Evolutionary conservation across 2,113 vertebrate species (phyloP).

Genomic region (Danio rerio): DNA sequence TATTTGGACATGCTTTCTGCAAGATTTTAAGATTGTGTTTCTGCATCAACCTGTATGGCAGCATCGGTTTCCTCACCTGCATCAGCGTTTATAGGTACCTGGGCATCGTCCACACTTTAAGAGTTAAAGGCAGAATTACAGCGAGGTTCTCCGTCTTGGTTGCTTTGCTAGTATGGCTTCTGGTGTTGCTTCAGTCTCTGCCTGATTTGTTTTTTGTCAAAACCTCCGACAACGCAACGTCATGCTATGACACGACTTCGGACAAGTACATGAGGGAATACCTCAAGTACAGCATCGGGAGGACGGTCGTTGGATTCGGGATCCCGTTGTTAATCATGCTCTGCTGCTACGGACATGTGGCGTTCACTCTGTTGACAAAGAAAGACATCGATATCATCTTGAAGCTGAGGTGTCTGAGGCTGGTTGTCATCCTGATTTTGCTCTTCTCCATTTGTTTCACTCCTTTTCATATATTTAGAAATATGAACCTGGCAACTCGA

Average conservation of each 20-base stretch:
- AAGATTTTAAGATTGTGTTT: slow-evolving; percentile 77
- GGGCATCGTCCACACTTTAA: slow-evolving; percentile 81
- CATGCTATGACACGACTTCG: slow-evolving; percentile 74
- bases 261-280: slow-evolving; percentile 50
- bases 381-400: slow-evolving; percentile 62
- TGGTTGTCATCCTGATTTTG: slow-evolving; percentile 76
- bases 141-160: slow-evolving; percentile 46
- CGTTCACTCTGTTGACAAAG: slow-evolving; percentile 67
- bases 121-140: slow-evolving; percentile 72
- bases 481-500: slow-evolving; percentile 77
- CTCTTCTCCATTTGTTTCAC: slow-evolving; percentile 83
- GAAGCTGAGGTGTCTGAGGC: slow-evolving; percentile 71
- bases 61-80: slow-evolving; percentile 84
- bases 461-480: slow-evolving; percentile 80
- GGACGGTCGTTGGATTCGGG: slow-evolving; percentile 75
- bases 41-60: slow-evolving; percentile 84
- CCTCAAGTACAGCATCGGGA: slow-evolving; percentile 67
- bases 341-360: slow-evolving; percentile 79
- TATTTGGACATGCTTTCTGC: slow-evolving; percentile 79
- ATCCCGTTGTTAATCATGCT: slow-evolving; percentile 77
- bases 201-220: slow-evolving; percentile 77
- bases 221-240: fast-evolving
- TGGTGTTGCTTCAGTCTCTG: slow-evolving; percentile 73
- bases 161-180: slow-evolving; percentile 68
- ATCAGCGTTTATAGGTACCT: slow-evolving; percentile 85